These are phyloP conservation scores for Capitulum mitella DNA, from an alignment of 2,888 invertebrate species.

Conservation along the genomic window DNA sequence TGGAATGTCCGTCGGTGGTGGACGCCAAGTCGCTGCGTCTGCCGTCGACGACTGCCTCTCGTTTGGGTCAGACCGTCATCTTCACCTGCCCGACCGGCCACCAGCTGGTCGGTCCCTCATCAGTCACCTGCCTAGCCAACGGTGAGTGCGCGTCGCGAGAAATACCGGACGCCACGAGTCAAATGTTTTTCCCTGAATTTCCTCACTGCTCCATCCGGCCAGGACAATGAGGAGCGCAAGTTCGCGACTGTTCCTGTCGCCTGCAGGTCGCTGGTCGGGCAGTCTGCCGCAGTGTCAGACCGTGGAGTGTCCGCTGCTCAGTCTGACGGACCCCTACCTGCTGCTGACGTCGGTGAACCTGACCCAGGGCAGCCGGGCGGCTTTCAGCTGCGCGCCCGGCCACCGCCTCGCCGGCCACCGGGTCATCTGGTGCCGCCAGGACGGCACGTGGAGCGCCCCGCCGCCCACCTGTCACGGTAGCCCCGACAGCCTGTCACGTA, in stretches of 20 bases:
- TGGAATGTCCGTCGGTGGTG: conserved; percentile 44
- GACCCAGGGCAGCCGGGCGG: conserved; percentile 68
- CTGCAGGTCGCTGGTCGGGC: conserved; percentile 70
- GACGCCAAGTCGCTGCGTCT: conserved; percentile 42
- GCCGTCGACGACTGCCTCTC: conserved; percentile 52
- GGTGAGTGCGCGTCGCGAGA: conserved; percentile 50
- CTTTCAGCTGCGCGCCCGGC: conserved; percentile 78
- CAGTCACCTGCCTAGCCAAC: conserved; percentile 72
- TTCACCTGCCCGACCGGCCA: conserved; percentile 75
- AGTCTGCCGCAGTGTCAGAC: conserved; percentile 64
- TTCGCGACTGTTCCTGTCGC: too few species aligned
- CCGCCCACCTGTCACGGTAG: conserved; percentile 55
- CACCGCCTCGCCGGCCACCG: conserved; percentile 67
- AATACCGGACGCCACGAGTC: too few species aligned
- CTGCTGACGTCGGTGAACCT: conserved; percentile 70
- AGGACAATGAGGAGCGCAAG: too few species aligned
- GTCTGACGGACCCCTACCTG: conserved; percentile 61
- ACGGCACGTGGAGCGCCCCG: conserved; percentile 33
- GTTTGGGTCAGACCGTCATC: conserved; percentile 65
- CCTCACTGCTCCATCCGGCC: too few species aligned
- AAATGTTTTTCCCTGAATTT: too few species aligned
- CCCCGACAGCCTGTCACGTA: too few species aligned
- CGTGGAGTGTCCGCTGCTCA: conserved; percentile 67
- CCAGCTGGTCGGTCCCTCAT: conserved; percentile 65
- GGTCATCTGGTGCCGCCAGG: conserved; percentile 53